Percentiles rank a stretch among this genome's conserved stretches.
Conservation (phyloP, 2,888 invertebrate species). For the Tinea pellionella region DNA sequence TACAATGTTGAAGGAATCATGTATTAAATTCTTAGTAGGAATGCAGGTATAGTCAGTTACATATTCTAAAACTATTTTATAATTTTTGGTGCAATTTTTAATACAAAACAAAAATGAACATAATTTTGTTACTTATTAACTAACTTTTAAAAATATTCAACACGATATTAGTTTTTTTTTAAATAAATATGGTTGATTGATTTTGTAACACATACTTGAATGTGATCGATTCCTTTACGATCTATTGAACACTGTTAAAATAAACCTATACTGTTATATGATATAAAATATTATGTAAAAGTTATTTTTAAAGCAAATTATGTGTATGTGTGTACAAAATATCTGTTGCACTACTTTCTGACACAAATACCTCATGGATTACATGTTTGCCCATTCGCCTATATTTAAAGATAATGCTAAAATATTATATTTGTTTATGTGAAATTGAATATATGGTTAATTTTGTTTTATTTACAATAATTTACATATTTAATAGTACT, state of each 20-base stretch:
- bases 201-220: too few relatives aligned
- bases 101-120: too few relatives aligned
- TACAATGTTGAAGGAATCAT: background rate
- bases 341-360: conserved; percentile 1
- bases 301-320: background rate
- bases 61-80: too few relatives aligned
- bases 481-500: too few relatives aligned
- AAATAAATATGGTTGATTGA: too few relatives aligned
- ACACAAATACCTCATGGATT: conserved; percentile 7
- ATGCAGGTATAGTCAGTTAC: background rate
- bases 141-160: too few relatives aligned
- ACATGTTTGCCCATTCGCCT: background rate
- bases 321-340: background rate
- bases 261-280: too few relatives aligned
- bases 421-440: background rate
- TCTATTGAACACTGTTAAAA: background rate
- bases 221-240: background rate
- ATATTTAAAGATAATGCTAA: background rate
- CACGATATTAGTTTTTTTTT: too few relatives aligned
- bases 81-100: too few relatives aligned
- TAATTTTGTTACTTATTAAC: too few relatives aligned
- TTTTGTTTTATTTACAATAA: too few relatives aligned
- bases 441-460: background rate
- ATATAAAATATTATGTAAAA: background rate
- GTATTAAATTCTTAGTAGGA: background rate